Percentiles rank a stretch among this genome's conserved stretches.
Conservation (phyloP, 1,140 invertebrate genomes). For the Tetranychus cinnabarinus region DNA sequence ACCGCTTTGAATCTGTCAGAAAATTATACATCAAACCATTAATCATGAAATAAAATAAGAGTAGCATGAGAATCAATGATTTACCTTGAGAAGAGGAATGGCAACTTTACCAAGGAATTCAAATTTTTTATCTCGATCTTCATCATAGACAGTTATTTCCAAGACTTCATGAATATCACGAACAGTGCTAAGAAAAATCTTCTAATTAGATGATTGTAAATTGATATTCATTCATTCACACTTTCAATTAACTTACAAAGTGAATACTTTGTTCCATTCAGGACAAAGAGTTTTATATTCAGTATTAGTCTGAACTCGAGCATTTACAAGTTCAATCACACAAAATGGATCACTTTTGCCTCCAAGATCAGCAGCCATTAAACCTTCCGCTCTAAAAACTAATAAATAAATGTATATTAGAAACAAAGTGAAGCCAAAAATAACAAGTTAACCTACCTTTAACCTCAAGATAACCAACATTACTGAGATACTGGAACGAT, state of each 20-base stretch:
- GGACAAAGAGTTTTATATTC: slow-evolving; percentile 92
- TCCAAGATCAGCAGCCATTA: slow-evolving; percentile 69
- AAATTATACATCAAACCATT: too few relatives aligned
- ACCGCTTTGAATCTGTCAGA: slow-evolving; percentile 53
- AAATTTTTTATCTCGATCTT: slow-evolving; percentile 90
- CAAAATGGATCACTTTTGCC: slow-evolving; percentile 83
- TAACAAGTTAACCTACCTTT: slow-evolving; percentile 18
- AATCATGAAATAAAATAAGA: neutral
- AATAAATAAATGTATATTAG: neutral
- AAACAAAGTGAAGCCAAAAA: slow-evolving; percentile 7
- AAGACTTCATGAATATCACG: slow-evolving; percentile 89
- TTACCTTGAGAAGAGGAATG: slow-evolving; percentile 45
- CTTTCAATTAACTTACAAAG: slow-evolving; percentile 46
- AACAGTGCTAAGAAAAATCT: slow-evolving; percentile 44
- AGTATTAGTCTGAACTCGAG: slow-evolving; percentile 84
- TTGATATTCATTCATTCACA: neutral
- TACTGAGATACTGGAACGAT: slow-evolving; percentile 20
- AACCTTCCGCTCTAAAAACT: slow-evolving; percentile 60
- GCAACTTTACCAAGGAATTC: slow-evolving; percentile 87
- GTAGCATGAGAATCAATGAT: neutral
- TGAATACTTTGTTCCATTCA: slow-evolving; percentile 96
- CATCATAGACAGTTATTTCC: slow-evolving; percentile 93
- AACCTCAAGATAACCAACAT: slow-evolving; percentile 24
- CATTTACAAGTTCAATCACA: slow-evolving; percentile 81
- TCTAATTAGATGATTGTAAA: neutral